Evolutionary conservation across 2,113 vertebrate genomes (phyloP).

Genomic region (Coracopsis vasa): DNA sequence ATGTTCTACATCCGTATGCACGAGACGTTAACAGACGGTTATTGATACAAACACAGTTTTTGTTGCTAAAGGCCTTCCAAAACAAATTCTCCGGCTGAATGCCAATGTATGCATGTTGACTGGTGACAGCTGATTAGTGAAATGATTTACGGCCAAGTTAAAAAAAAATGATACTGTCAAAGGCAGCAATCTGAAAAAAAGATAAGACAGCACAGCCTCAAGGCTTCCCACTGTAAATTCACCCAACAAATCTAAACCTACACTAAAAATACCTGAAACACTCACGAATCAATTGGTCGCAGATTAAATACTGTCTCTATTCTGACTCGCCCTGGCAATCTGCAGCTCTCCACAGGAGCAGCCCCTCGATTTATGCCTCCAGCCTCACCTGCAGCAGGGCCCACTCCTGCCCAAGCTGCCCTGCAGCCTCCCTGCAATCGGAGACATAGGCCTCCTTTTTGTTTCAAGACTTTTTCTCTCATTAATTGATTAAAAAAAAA

Average conservation of each 20-base stretch:
- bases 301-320: conserved; percentile 82
- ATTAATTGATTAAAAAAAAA: conserved; percentile 73
- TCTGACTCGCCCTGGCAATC: conserved; percentile 79
- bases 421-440: background rate
- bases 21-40: conserved; percentile 67
- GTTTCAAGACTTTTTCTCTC: conserved; percentile 66
- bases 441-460: conserved; percentile 62
- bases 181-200: conserved; percentile 70
- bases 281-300: conserved; percentile 83
- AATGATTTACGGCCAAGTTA: conserved; percentile 73
- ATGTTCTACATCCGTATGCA: conserved; percentile 57
- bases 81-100: conserved; percentile 73
- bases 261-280: conserved; percentile 78
- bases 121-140: conserved; percentile 74
- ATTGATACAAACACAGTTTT: conserved; percentile 69
- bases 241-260: conserved; percentile 64
- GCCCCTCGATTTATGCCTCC: conserved; percentile 69
- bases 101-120: conserved; percentile 82
- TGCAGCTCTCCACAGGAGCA: conserved; percentile 73
- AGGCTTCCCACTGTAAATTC: conserved; percentile 48
- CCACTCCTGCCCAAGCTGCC: conserved; percentile 42
- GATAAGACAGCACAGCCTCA: conserved; percentile 78
- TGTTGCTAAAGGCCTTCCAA: conserved; percentile 69
- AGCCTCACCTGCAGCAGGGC: conserved; percentile 39
- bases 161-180: conserved; percentile 62